Evolutionary conservation across 2,888 invertebrate genomes (phyloP).

Genomic region (Nomada goodeniana): DNA sequence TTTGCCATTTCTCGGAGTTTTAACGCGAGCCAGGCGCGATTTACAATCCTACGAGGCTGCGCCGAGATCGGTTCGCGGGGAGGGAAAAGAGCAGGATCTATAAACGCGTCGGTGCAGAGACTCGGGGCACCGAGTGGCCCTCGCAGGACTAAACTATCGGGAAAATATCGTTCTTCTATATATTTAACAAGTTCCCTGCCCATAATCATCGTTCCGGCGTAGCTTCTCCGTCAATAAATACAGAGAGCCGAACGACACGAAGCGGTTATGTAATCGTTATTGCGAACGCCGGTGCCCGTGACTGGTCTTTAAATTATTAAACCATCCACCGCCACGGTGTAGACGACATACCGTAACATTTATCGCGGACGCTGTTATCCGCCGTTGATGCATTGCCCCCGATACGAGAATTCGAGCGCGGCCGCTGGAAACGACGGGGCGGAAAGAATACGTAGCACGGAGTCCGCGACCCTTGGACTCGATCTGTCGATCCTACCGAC

Average conservation of each 20-base stretch:
- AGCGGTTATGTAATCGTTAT: conserved; percentile 61
- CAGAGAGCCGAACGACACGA: conserved; percentile 38
- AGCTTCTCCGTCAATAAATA: conserved; percentile 42
- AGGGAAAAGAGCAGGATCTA: conserved; percentile 10
- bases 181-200: conserved; percentile 39
- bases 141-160: conserved; percentile 42
- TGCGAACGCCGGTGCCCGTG: conserved; percentile 61
- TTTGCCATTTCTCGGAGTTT: conserved; percentile 33
- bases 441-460: no score
- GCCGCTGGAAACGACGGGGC: not conserved
- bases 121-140: conserved; percentile 8
- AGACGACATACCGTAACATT: conserved; percentile 44
- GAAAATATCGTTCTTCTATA: conserved; percentile 60
- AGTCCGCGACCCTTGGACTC: no score
- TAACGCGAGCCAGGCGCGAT: conserved; percentile 14
- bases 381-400: conserved; percentile 39
- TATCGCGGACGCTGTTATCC: conserved; percentile 38
- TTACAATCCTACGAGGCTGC: conserved; percentile 23
- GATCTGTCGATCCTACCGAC: no score
- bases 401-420: conserved; percentile 47
- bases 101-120: not conserved
- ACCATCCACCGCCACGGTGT: conserved; percentile 35
- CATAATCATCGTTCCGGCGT: conserved; percentile 25
- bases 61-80: conserved; percentile 8
- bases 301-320: conserved; percentile 60